Percentiles rank a stretch among this genome's conserved stretches.
These are phyloP conservation scores for Dermatemys mawii DNA, from an alignment of 2,113 vertebrate genomes.

Conservation along the genomic window DNA sequence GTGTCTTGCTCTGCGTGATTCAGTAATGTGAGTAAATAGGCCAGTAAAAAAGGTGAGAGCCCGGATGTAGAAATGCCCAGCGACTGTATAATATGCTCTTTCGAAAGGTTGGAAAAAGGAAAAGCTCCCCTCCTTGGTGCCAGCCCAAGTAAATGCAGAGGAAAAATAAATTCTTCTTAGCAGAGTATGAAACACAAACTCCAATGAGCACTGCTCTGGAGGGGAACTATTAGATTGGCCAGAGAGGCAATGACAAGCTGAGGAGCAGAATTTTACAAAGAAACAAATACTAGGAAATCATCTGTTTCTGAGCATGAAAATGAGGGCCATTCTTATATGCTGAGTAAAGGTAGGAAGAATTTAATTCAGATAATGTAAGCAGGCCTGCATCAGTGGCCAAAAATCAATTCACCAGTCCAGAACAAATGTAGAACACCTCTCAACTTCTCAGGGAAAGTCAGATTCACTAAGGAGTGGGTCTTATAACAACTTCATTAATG, in stretches of 20 bases:
- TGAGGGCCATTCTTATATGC: background rate
- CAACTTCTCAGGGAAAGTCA: background rate
- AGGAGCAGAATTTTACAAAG: background rate
- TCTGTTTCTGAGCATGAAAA: background rate
- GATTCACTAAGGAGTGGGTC: background rate
- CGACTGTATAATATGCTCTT: background rate
- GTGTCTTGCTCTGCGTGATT: background rate
- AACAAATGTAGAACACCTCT: background rate
- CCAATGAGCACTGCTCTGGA: background rate
- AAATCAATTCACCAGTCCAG: background rate
- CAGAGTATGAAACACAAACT: background rate
- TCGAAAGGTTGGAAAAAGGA: background rate
- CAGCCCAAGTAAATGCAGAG: conserved; percentile 11
- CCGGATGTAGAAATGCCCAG: background rate
- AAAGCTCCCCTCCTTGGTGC: background rate
- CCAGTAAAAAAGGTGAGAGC: conserved; percentile 16
- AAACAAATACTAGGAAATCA: background rate
- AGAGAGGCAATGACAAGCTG: background rate
- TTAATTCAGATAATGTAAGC: background rate
- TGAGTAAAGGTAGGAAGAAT: background rate
- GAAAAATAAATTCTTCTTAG: background rate
- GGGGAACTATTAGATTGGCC: background rate
- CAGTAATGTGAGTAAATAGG: conserved; percentile 22
- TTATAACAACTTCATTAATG: background rate
- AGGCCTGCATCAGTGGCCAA: background rate